Conservation (phyloP, 2,888 invertebrate species). For the Phaedon cochleariae region DNA sequence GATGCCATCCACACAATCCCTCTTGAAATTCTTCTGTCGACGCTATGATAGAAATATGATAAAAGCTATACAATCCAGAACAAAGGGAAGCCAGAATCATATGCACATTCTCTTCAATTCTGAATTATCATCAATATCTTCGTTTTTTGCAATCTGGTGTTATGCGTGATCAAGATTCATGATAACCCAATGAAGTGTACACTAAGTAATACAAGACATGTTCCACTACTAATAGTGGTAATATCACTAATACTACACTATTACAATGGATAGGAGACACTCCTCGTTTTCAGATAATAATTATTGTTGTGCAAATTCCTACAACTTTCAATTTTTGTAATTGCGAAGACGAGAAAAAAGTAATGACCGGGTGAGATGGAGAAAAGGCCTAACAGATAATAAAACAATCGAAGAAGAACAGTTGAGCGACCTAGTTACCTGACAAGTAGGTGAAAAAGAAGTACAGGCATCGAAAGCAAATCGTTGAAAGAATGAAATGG, state of each 20-base stretch:
- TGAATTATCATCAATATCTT: too few relatives aligned
- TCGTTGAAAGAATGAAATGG: slow-evolving; percentile 19
- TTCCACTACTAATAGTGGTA: too few relatives aligned
- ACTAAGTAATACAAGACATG: too few relatives aligned
- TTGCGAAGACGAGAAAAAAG: slow-evolving; percentile 13
- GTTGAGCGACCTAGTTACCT: slow-evolving; percentile 37
- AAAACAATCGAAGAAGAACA: slow-evolving; percentile 23
- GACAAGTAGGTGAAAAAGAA: slow-evolving; percentile 39
- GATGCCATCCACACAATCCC: too few relatives aligned
- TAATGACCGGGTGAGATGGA: slow-evolving; percentile 16
- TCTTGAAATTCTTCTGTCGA: too few relatives aligned
- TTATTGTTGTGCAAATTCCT: slow-evolving; percentile 2
- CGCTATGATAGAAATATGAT: too few relatives aligned
- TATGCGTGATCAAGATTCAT: too few relatives aligned
- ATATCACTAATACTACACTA: background rate
- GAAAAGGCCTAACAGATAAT: slow-evolving; percentile 11
- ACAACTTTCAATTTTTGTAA: slow-evolving; percentile 25
- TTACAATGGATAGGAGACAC: background rate
- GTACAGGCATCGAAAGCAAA: slow-evolving; percentile 35
- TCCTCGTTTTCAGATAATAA: slow-evolving; percentile 11
- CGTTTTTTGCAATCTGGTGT: too few relatives aligned
- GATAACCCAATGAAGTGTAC: too few relatives aligned
- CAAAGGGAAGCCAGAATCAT: too few relatives aligned
- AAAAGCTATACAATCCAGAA: too few relatives aligned
- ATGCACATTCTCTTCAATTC: too few relatives aligned